Percentiles rank a stretch among this genome's conserved stretches.
phyloP scores from a whole-genome alignment of 2,888 invertebrate species.

The Drosophila macrothrix region DNA sequence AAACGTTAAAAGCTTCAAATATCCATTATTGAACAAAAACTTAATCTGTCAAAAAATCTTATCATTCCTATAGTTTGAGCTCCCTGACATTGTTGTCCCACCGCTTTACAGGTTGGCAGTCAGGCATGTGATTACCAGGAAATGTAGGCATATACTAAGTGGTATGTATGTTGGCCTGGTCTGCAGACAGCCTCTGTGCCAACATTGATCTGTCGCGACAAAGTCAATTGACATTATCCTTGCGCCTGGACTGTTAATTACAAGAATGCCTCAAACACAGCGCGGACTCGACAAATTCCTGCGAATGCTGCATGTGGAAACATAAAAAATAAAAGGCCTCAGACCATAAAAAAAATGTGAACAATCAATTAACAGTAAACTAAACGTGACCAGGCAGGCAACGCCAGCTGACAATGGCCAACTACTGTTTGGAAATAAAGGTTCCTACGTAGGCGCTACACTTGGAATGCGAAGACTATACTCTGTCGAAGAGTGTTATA shows the following conservation, averaged over 20 bases:
- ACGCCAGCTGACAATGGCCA: slow-evolving; percentile 61
- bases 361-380: slow-evolving; percentile 71
- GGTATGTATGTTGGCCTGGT: slow-evolving; percentile 19
- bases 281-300: slow-evolving; percentile 66
- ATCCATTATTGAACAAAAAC: background rate
- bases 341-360: slow-evolving; percentile 58
- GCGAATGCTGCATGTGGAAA: slow-evolving; percentile 19
- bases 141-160: slow-evolving; percentile 13
- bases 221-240: slow-evolving; percentile 73
- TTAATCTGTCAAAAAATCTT: background rate
- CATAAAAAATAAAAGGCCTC: slow-evolving; percentile 48
- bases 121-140: slow-evolving; percentile 59
- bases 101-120: background rate
- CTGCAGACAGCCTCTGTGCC: slow-evolving; percentile 41
- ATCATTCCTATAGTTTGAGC: background rate
- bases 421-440: slow-evolving; percentile 66
- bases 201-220: slow-evolving; percentile 73
- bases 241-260: slow-evolving; percentile 67
- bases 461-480: background rate
- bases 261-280: slow-evolving; percentile 47
- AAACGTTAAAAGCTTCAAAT: background rate
- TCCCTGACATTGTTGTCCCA: background rate
- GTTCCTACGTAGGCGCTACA: slow-evolving; percentile 18
- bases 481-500: background rate
- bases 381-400: slow-evolving; percentile 54